These are phyloP conservation scores for Mesocentrotus franciscanus DNA, from an alignment of 53 echinoderm and acorn worm species.

Conservation along the genomic window DNA sequence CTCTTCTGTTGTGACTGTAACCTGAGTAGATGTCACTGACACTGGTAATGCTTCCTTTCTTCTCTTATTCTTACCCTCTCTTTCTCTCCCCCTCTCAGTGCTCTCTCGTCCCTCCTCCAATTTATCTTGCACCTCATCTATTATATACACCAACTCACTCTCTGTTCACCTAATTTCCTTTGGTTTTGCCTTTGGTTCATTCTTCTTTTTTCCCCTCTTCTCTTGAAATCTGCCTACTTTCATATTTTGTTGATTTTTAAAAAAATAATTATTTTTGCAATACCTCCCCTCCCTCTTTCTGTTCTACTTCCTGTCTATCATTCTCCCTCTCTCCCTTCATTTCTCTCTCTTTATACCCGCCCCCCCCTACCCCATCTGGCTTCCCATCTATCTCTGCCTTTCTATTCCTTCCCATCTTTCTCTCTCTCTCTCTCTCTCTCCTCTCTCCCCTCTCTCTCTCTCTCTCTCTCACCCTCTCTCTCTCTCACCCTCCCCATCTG, in stretches of 20 bases:
- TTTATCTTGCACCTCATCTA: not conserved
- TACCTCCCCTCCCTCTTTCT: not conserved
- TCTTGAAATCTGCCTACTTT: not conserved
- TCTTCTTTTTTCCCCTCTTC: not conserved
- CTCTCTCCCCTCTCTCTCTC: not conserved
- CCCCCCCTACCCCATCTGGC: not conserved
- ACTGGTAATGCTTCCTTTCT: not conserved
- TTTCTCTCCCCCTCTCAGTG: not conserved
- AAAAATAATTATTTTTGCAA: not conserved
- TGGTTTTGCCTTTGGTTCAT: not conserved
- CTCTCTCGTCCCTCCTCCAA: not conserved
- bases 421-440: not conserved
- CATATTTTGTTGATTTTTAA: too few relatives aligned
- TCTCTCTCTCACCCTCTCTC: not conserved
- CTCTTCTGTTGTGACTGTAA: not conserved
- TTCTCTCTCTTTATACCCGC: not conserved
- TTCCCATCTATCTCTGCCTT: not conserved
- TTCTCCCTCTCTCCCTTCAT: not conserved
- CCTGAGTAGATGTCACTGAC: slow-evolving; percentile 6
- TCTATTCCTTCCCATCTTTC: not conserved
- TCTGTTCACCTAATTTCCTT: too few relatives aligned
- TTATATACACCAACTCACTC: too few relatives aligned
- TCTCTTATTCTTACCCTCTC: not conserved
- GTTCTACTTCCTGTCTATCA: not conserved
- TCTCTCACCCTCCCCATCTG: not conserved